phyloP scores from a whole-genome alignment of 1,140 invertebrate genomes.

The Aleiodes sp. region DNA sequence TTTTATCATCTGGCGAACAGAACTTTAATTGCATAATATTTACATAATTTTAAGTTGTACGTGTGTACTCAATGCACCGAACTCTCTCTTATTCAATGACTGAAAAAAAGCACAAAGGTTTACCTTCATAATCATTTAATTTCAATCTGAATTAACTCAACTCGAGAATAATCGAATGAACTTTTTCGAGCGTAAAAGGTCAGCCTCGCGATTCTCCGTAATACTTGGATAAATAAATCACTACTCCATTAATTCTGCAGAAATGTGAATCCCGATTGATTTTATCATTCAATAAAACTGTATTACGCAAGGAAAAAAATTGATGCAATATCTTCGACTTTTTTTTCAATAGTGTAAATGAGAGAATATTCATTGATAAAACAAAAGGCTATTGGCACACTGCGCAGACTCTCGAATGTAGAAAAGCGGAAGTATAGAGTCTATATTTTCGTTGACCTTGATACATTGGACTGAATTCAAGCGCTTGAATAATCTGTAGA shows the following conservation, averaged over 20 bases:
- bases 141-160: too few species aligned
- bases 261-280: background rate
- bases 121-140: too few species aligned
- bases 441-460: background rate
- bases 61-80: too few species aligned
- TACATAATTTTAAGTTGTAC: too few species aligned
- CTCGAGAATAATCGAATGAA: too few species aligned
- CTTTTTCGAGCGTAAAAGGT: background rate
- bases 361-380: background rate
- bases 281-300: too few species aligned
- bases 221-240: background rate
- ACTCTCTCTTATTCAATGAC: too few species aligned
- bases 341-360: background rate
- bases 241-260: background rate
- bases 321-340: background rate
- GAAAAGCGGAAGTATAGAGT: background rate
- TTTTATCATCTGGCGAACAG: too few species aligned
- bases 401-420: background rate
- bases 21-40: too few species aligned
- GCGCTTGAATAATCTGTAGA: background rate
- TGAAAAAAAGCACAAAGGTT: too few species aligned
- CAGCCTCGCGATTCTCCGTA: background rate
- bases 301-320: too few species aligned
- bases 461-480: background rate
- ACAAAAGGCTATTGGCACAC: background rate